Conservation (phyloP, 1,140 invertebrate species). For the Brachionus calyciflorus region DNA sequence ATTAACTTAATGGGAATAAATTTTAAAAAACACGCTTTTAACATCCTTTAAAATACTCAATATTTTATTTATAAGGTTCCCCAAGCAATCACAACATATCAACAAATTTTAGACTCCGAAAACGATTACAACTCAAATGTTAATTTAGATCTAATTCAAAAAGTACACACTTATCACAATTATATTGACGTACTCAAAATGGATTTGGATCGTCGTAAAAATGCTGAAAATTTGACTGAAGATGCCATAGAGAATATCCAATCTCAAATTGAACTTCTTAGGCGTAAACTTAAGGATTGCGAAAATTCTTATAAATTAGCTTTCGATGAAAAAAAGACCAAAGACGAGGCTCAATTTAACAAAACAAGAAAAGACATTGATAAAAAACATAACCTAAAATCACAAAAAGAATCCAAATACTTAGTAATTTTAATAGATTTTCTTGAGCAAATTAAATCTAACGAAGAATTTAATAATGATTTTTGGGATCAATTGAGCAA, state of each 20-base stretch:
- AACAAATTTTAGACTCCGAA: conserved; percentile 39
- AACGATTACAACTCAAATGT: background rate
- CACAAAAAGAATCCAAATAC: background rate
- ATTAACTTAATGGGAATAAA: too few species aligned
- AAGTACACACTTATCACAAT: conserved; percentile 45
- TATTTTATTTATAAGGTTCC: background rate
- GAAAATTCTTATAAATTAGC: background rate
- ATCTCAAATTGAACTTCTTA: background rate
- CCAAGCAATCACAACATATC: conserved; percentile 28
- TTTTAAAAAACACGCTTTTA: too few species aligned
- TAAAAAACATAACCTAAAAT: background rate
- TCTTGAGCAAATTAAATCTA: background rate
- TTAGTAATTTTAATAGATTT: background rate
- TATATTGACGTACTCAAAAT: background rate
- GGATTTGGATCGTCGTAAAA: background rate
- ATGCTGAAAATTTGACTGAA: background rate
- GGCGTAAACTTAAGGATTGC: background rate
- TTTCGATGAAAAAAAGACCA: background rate
- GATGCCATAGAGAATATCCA: background rate
- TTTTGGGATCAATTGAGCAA: conserved; percentile 22
- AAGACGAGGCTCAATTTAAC: background rate
- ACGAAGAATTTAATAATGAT: background rate
- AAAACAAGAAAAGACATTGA: background rate
- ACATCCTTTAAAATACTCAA: too few species aligned
- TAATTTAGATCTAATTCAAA: conserved; percentile 26